These are phyloP conservation scores for Cosmia pyralina DNA, from an alignment of 2,888 invertebrate species.

Conservation along the genomic window DNA sequence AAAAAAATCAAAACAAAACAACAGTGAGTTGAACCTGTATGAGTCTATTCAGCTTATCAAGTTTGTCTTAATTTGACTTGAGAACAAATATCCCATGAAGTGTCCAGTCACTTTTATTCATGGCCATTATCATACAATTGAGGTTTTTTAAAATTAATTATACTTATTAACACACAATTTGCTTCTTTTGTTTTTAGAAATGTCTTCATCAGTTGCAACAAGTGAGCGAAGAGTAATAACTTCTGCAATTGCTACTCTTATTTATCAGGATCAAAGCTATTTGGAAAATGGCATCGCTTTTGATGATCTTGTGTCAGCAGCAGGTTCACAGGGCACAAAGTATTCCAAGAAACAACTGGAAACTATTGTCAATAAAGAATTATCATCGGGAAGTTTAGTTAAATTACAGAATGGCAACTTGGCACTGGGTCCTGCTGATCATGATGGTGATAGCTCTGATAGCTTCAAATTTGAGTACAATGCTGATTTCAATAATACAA, in stretches of 20 bases:
- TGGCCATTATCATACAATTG: conserved; percentile 13
- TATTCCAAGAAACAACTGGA: conserved; percentile 92
- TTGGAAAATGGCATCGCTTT: conserved; percentile 93
- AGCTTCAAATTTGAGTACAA: conserved; percentile 87
- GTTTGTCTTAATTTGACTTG: conserved; percentile 18
- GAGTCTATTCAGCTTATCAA: conserved; percentile 39
- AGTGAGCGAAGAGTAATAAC: conserved; percentile 91
- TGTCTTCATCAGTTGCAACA: conserved; percentile 84
- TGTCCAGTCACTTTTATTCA: conserved; percentile 13
- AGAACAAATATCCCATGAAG: conserved; percentile 13
- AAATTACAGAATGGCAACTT: conserved; percentile 92
- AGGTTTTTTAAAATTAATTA: neutral
- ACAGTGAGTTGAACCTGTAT: conserved; percentile 76
- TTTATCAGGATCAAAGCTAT: conserved; percentile 93
- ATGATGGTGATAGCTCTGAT: conserved; percentile 90
- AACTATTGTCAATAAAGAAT: conserved; percentile 92
- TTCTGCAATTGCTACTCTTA: conserved; percentile 93
- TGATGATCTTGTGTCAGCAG: conserved; percentile 91
- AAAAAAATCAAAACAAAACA: conserved; percentile 79
- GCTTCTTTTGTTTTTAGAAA: conserved; percentile 74
- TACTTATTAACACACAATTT: neutral
- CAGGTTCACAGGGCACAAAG: conserved; percentile 91
- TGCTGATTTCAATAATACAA: conserved; percentile 83
- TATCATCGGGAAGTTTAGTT: conserved; percentile 92
- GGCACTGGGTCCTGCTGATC: conserved; percentile 91